phyloP scores from a whole-genome alignment of 1,140 invertebrate species.

The Chelonus insularis region DNA sequence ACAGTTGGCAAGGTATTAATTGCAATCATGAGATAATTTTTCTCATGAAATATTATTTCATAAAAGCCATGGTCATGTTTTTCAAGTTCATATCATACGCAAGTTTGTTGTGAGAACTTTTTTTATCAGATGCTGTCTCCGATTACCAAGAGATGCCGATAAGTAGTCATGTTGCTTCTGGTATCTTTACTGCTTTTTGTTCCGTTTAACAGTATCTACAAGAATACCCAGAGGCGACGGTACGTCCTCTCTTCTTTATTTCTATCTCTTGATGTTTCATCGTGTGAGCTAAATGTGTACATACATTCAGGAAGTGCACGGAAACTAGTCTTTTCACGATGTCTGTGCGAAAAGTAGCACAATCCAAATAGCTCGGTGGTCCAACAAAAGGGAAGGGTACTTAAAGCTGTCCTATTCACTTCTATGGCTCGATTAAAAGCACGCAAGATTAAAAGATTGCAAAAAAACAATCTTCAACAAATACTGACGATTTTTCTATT shows the following conservation, averaged over 20 bases:
- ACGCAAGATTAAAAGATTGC: too few species aligned
- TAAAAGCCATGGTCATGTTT: background rate
- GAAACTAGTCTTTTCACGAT: background rate
- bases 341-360: background rate
- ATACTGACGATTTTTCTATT: too few species aligned
- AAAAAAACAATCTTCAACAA: too few species aligned
- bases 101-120: background rate
- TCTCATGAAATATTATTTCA: background rate
- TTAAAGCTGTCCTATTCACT: too few species aligned
- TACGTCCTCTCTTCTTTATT: background rate
- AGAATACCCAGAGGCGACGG: background rate
- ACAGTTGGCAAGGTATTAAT: background rate
- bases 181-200: slow-evolving; percentile 5
- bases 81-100: background rate
- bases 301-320: background rate
- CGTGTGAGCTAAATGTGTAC: background rate
- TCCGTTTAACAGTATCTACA: slow-evolving; percentile 17
- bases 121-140: slow-evolving; percentile 12
- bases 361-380: background rate
- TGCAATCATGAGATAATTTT: background rate
- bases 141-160: slow-evolving; percentile 12
- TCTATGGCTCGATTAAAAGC: too few species aligned
- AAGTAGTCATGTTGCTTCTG: background rate
- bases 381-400: too few species aligned
- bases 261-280: background rate